Conservation (phyloP, 1,140 invertebrate genomes). For the Leptonema lineaticorne region DNA sequence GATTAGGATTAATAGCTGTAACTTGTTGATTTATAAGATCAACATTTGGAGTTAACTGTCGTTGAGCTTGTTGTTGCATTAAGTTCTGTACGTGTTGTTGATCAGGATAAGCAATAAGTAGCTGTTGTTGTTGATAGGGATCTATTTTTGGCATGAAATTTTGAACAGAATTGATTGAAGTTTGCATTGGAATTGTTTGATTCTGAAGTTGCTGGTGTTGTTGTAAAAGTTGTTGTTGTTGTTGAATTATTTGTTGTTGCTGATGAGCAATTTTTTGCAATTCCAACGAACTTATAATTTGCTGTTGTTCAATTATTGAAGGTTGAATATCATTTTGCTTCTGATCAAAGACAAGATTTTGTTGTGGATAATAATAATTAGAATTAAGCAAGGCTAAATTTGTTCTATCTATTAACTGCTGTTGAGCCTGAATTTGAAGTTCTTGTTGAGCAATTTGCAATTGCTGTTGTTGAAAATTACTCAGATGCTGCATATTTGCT, state of each 20-base stretch:
- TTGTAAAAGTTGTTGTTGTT: slow-evolving; percentile 57
- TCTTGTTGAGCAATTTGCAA: slow-evolving; percentile 53
- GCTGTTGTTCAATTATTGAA: slow-evolving; percentile 39
- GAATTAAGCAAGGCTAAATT: slow-evolving; percentile 47
- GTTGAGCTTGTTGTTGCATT: slow-evolving; percentile 44
- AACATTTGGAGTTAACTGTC: slow-evolving; percentile 39
- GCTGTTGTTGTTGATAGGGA: slow-evolving; percentile 38
- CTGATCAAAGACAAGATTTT: slow-evolving; percentile 38
- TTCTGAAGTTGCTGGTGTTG: slow-evolving; percentile 56
- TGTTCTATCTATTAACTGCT: slow-evolving; percentile 52
- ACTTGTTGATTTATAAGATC: background rate
- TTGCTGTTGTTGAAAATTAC: slow-evolving; percentile 54
- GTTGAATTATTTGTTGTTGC: slow-evolving; percentile 46
- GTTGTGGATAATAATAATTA: slow-evolving; percentile 33
- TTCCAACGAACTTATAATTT: slow-evolving; percentile 39
- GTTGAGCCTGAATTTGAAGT: slow-evolving; percentile 50
- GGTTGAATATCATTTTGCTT: slow-evolving; percentile 30
- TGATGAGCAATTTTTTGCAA: slow-evolving; percentile 40
- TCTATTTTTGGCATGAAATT: slow-evolving; percentile 30
- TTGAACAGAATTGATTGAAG: slow-evolving; percentile 18
- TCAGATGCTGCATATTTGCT: slow-evolving; percentile 54
- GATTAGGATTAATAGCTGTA: background rate
- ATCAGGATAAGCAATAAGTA: slow-evolving; percentile 40
- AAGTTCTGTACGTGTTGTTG: slow-evolving; percentile 39
- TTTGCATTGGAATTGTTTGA: slow-evolving; percentile 43